Conservation (phyloP, 2,888 invertebrate genomes). For the Cyclophora albipunctata region DNA sequence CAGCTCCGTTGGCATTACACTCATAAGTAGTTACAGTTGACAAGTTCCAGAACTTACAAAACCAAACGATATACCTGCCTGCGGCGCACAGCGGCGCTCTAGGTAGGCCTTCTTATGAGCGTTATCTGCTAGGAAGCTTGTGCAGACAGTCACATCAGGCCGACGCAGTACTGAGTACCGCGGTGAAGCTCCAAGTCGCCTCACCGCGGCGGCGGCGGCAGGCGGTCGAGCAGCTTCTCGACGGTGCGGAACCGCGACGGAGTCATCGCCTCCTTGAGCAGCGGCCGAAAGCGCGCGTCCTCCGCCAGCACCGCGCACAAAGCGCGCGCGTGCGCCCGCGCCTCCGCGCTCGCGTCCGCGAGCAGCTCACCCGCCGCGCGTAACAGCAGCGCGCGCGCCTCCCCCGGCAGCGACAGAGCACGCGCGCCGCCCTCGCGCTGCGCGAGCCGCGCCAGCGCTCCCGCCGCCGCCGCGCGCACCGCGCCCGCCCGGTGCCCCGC, state of each 20-base stretch:
- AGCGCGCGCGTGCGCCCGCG: slow-evolving; percentile 86
- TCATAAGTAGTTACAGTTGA: too few relatives aligned
- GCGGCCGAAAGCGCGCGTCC: slow-evolving; percentile 84
- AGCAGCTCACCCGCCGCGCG: slow-evolving; percentile 87
- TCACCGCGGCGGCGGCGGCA: slow-evolving; percentile 23
- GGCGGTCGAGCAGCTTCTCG: slow-evolving; percentile 83
- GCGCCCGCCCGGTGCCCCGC: slow-evolving; percentile 89
- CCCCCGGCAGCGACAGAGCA: slow-evolving; percentile 82
- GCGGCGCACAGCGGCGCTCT: too few relatives aligned
- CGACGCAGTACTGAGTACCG: too few relatives aligned
- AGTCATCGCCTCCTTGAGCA: slow-evolving; percentile 87
- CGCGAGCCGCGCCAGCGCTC: slow-evolving; percentile 82
- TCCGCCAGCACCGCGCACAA: slow-evolving; percentile 83
- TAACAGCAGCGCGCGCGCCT: slow-evolving; percentile 86
- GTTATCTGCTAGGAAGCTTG: too few relatives aligned
- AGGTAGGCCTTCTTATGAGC: too few relatives aligned
- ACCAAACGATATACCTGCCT: too few relatives aligned
- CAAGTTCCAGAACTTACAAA: too few relatives aligned
- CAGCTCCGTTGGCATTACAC: too few relatives aligned
- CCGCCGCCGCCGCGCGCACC: slow-evolving; percentile 89
- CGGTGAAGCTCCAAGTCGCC: too few relatives aligned
- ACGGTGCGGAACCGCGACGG: slow-evolving; percentile 86
- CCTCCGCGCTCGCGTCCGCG: slow-evolving; percentile 90
- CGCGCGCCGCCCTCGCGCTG: slow-evolving; percentile 84
- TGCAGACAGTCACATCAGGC: too few relatives aligned